Evolutionary conservation across 1,140 invertebrate genomes (phyloP).

Genomic region (Calliopsis andreniformis): DNA sequence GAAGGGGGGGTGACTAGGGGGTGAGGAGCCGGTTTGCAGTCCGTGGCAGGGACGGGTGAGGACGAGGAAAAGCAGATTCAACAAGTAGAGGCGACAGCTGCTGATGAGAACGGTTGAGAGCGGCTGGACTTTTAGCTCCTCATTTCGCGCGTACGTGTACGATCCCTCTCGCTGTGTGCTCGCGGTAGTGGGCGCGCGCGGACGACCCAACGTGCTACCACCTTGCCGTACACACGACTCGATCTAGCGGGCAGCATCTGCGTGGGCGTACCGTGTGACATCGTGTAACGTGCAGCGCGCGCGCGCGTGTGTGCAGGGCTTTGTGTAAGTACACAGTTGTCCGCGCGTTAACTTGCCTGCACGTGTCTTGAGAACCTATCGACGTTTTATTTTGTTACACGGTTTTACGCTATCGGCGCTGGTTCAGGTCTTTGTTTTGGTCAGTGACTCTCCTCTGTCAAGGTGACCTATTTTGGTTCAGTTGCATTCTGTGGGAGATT

Average conservation of each 20-base stretch:
- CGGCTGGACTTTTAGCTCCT: conserved; percentile 52
- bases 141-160: conserved; percentile 22
- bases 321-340: too few relatives aligned
- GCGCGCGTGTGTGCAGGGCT: too few relatives aligned
- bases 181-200: not conserved
- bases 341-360: too few relatives aligned
- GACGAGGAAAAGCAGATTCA: conserved; percentile 58
- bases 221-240: not conserved
- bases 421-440: too few relatives aligned
- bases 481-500: too few relatives aligned
- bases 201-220: not conserved
- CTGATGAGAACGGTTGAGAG: conserved; percentile 53
- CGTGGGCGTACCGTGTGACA: conserved; percentile 12
- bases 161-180: not conserved
- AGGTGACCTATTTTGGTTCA: too few relatives aligned
- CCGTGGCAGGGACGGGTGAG: not conserved
- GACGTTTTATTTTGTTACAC: too few relatives aligned
- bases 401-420: too few relatives aligned
- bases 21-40: conserved; percentile 39
- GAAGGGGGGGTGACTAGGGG: not conserved
- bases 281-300: not conserved
- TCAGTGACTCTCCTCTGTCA: too few relatives aligned
- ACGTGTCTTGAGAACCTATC: too few relatives aligned
- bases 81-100: conserved; percentile 65
- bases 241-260: conserved; percentile 23